Evolutionary conservation across 2,797 vertebrate genomes (phyloP), one percentile per base, ranked within the genome.

Genomic region (Aulostomus chinensis): DNA sequence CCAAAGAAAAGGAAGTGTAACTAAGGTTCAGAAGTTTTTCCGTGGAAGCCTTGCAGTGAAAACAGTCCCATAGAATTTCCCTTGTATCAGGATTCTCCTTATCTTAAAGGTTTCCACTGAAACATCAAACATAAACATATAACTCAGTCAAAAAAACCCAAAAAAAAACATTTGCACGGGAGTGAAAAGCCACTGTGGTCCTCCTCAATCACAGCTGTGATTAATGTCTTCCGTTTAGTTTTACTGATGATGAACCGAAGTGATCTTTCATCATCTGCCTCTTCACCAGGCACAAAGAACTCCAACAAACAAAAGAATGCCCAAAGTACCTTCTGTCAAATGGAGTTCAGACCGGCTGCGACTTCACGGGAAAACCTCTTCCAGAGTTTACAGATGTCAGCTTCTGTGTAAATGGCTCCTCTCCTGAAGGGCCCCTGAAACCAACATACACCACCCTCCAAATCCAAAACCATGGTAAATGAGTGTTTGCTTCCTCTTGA

Each of bases 401-500:
- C 53, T 48, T 92, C 28, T 91, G 88, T 43, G 65, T 92, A 1
- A 92, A 92, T 4, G 87, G 87, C 11, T 86, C 88, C 1, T 86
- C 85, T 3, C 3, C 42, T 0, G 24, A 58, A 1, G 84, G 81
- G 0, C 36, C 35, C 0, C 52, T 92, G 29, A 58, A 50, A 37
- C 39, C 80, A 0, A 33, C 37, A 0, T 92, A 80, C 36, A 35
- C 66, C 61, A 70, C 76, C 10, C 40, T 92, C 31, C 81, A 90
- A 64, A 75, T 85, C 25, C 90, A 91, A 60, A 89, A 92, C 57
- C 67, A 82, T 0, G 81, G 91, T 92, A 70, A 1, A 1, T 17
- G 4, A 7, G 26, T n/a, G 3, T 34, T 53, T 14, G 0, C 4
- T 3, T 2, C 13, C 3, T 29, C 3, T 3, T 9, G 11, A 2